phyloP scores from a whole-genome alignment of 2,888 invertebrate species.

The Cryptus viduatorius region DNA sequence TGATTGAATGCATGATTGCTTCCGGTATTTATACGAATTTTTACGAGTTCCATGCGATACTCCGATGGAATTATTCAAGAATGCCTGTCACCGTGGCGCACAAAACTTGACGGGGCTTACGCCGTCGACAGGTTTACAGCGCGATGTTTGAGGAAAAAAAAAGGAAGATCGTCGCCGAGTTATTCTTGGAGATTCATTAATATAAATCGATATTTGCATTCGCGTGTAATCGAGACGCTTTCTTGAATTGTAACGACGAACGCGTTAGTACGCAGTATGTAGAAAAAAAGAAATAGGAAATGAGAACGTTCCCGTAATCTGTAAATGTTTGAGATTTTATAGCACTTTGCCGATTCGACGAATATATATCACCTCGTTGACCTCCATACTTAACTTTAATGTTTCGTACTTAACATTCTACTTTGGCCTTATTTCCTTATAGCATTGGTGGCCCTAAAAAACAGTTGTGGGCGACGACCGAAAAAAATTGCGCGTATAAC shows the following conservation, averaged over 20 bases:
- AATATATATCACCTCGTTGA: slow-evolving; percentile 63
- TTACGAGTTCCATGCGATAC: slow-evolving; percentile 71
- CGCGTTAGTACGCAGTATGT: neutral
- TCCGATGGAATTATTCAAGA: slow-evolving; percentile 70
- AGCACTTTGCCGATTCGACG: slow-evolving; percentile 51
- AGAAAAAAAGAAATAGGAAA: slow-evolving; percentile 17
- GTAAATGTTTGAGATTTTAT: slow-evolving; percentile 30
- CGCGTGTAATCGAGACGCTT: slow-evolving; percentile 44
- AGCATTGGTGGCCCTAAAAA: neutral
- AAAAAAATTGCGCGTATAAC: neutral
- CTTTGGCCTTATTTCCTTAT: slow-evolving; percentile 53
- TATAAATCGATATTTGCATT: slow-evolving; percentile 63
- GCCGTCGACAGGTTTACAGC: slow-evolving; percentile 30
- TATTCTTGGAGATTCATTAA: slow-evolving; percentile 53
- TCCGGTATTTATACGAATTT: slow-evolving; percentile 74
- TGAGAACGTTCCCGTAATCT: slow-evolving; percentile 32
- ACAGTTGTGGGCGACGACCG: neutral
- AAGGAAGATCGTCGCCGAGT: neutral
- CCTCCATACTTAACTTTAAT: slow-evolving; percentile 51
- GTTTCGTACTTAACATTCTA: slow-evolving; percentile 54
- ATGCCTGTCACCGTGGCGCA: slow-evolving; percentile 49
- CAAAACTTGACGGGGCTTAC: slow-evolving; percentile 17
- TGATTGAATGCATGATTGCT: slow-evolving; percentile 76
- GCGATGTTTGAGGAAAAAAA: neutral
- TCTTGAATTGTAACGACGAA: slow-evolving; percentile 35